phyloP scores from a whole-genome alignment of 2,797 vertebrate species.

The Centroberyx gerrardi region DNA sequence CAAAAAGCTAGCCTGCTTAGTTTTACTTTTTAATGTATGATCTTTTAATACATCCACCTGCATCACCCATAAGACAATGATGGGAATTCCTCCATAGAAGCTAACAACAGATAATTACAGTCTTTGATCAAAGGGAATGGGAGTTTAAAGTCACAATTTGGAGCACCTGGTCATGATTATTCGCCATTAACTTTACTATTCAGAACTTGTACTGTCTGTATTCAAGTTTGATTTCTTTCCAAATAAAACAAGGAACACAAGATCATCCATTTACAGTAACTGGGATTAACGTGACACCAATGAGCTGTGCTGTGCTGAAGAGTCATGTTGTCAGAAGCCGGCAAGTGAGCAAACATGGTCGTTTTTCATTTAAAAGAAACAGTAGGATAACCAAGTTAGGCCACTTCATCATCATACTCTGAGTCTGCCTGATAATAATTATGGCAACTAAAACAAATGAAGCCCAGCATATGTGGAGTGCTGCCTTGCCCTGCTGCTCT shows the following conservation, averaged over 20 bases:
- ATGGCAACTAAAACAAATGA: conserved; percentile 61
- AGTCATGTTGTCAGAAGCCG: conserved; percentile 2
- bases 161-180: conserved; percentile 50
- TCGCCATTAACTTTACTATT: conserved; percentile 50
- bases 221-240: conserved; percentile 53
- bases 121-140: conserved; percentile 26
- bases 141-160: conserved; percentile 26
- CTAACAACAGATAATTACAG: background rate
- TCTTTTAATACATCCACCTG: conserved; percentile 12
- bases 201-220: conserved; percentile 31
- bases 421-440: conserved; percentile 49
- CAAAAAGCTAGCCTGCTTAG: conserved; percentile 7
- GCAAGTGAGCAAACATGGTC: background rate
- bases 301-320: conserved; percentile 12
- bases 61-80: background rate
- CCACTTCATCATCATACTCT: conserved; percentile 36
- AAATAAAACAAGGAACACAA: conserved; percentile 22
- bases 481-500: conserved; percentile 65
- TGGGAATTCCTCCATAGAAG: conserved; percentile 14
- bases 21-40: conserved; percentile 16
- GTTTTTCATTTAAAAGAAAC: background rate
- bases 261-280: conserved; percentile 19
- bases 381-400: conserved; percentile 12
- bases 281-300: conserved; percentile 1
- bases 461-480: conserved; percentile 49